Evolutionary conservation across 2,888 invertebrate genomes (phyloP).

Genomic region (Pimpla rufipes): DNA sequence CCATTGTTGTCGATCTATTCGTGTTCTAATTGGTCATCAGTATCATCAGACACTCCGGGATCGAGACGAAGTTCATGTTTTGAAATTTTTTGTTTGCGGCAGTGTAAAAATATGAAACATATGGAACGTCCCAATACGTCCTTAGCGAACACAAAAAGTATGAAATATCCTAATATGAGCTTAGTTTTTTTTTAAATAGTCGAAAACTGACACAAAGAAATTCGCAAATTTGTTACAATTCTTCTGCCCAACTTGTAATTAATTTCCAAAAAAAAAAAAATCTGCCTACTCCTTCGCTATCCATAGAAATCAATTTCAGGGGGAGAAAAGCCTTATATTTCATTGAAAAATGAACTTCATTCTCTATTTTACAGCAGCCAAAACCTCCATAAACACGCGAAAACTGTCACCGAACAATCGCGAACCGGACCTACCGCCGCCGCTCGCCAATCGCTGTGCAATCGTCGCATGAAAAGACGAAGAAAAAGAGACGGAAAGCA

Average conservation of each 20-base stretch:
- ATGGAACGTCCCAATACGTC: too few relatives aligned
- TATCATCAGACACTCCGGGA: too few relatives aligned
- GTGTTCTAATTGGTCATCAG: too few relatives aligned
- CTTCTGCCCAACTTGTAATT: not conserved
- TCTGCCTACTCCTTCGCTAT: not conserved
- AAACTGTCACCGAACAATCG: slow-evolving; percentile 1
- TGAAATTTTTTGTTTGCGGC: too few relatives aligned
- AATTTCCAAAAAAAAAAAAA: not conserved
- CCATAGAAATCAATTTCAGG: not conserved
- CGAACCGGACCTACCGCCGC: slow-evolving; percentile 13
- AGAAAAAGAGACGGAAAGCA: slow-evolving; percentile 32
- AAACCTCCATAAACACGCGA: not conserved
- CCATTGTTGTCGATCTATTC: too few relatives aligned
- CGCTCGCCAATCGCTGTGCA: not conserved
- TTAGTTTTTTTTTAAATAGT: too few relatives aligned
- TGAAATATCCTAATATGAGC: too few relatives aligned
- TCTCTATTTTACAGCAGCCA: not conserved
- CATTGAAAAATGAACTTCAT: not conserved
- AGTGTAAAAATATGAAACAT: too few relatives aligned
- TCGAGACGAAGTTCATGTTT: too few relatives aligned
- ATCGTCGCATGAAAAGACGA: slow-evolving; percentile 20
- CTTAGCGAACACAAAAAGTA: too few relatives aligned
- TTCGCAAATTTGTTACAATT: not conserved
- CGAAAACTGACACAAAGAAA: too few relatives aligned
- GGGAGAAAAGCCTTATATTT: too few relatives aligned